phyloP scores from a whole-genome alignment of 2,888 invertebrate species.

The Eristalis arbustorum region DNA sequence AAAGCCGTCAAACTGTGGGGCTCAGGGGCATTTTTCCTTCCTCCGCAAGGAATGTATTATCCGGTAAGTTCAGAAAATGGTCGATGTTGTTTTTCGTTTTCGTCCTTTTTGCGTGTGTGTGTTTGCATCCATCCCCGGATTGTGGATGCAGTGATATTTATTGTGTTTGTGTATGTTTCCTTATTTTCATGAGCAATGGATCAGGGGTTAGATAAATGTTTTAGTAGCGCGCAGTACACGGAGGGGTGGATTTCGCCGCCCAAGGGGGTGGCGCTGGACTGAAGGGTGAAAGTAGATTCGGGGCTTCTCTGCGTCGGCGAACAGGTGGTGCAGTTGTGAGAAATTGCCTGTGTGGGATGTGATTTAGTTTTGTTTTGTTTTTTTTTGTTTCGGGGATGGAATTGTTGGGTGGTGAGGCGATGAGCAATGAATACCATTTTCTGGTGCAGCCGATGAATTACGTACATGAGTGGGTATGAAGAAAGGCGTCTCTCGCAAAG shows the following conservation, averaged over 20 bases:
- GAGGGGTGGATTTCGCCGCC: not conserved
- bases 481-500: not conserved
- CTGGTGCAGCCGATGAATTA: not conserved
- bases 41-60: constrained; percentile 98
- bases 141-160: constrained; percentile 48
- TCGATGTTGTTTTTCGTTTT: constrained; percentile 3
- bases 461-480: not conserved
- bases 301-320: not conserved
- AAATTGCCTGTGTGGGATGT: not conserved
- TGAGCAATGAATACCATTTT: not conserved
- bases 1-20: constrained; percentile 97
- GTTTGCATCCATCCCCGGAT: constrained; percentile 14
- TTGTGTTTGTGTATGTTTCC: constrained; percentile 7
- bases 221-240: constrained; percentile 26
- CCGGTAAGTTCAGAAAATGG: constrained; percentile 86
- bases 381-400: not conserved
- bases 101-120: not conserved
- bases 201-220: constrained; percentile 63
- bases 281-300: not conserved
- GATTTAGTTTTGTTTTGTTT: not conserved
- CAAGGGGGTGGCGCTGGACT: not conserved
- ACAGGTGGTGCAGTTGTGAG: not conserved
- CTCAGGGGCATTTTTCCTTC: constrained; percentile 96
- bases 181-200: constrained; percentile 15
- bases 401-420: not conserved